Evolutionary conservation across 2,797 vertebrate species (phyloP), one percentile per base, ranked within the genome.

Genomic region (Argyrosomus regius): DNA sequence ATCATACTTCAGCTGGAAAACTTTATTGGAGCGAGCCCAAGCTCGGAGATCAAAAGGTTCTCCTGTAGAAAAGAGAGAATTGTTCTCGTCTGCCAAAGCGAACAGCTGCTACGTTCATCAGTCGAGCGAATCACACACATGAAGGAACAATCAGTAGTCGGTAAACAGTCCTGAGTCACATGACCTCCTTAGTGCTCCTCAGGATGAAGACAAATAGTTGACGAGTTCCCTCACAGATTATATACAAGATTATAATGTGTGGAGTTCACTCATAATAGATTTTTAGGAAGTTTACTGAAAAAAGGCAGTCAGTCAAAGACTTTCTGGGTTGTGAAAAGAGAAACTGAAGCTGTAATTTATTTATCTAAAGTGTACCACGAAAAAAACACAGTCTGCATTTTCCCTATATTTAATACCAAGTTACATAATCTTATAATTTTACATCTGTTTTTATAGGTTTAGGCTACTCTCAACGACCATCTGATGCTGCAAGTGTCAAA

Each of bases 81-180:
- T 80, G 13, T 13, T 35, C 49, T 58, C 2, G 11, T 52, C 68
- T 84, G 88, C 87, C 87, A 87, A 54, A 3, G 24, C 3, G 49
- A 81, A 72, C 88, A 90, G 87, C 85, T 89, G 87, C 72, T 86
- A 28, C 0, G 7, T 68, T 71, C 82, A 90, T 91, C 77, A 88
- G 77, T 20, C 31, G 72, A 63, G 72, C 43, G 75, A 69, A 81
- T 75, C 62, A 78, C 72, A 75, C 59, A 62, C 50, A 31, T 12
- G 45, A 69, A 80, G 59, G 24, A 84, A 52, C 57, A 68, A 82
- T 81, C 50, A 62, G 77, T 54, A 54, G 18, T 66, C 83, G 46
- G 35, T 39, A 39, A 39, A 39, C 35, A 9, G 35, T 39, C 35
- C 62, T 63, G 78, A 75, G 12, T 83, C 56, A 84, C 61, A 78